phyloP scores from a whole-genome alignment of 2,888 invertebrate genomes.

The Fissipunctia ypsillon region DNA sequence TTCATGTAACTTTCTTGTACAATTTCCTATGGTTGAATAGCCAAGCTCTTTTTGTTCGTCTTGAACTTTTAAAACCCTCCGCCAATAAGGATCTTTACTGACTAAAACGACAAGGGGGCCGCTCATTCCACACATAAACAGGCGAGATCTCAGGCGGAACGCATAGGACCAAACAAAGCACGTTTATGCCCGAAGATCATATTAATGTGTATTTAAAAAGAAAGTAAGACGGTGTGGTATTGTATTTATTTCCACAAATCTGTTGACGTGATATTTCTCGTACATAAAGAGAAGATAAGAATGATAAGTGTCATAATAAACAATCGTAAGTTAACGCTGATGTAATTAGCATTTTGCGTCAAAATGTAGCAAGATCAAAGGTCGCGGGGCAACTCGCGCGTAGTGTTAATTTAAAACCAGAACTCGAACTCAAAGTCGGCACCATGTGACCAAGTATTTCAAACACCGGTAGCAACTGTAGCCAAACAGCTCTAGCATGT shows the following conservation, averaged over 20 bases:
- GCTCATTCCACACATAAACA: too few relatives aligned
- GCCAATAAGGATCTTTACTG: background rate
- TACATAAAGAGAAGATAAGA: background rate
- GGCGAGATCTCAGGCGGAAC: constrained; percentile 15
- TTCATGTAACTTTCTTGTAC: background rate
- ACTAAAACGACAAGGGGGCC: background rate
- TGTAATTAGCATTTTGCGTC: constrained; percentile 20
- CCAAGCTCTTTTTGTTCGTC: background rate
- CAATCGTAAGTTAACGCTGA: constrained; percentile 11
- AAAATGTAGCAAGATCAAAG: constrained; percentile 35
- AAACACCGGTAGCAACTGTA: constrained; percentile 4
- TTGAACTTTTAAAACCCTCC: background rate
- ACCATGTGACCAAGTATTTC: constrained; percentile 1
- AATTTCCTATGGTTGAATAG: background rate
- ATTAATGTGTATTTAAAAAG: background rate
- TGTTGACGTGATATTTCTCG: background rate
- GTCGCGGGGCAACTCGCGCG: constrained; percentile 11
- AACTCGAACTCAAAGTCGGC: background rate
- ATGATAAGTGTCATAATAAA: constrained; percentile 13
- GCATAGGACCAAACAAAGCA: background rate
- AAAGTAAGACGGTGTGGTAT: background rate
- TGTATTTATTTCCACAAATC: background rate
- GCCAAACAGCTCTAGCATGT: constrained; percentile 6
- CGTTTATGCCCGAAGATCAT: background rate
- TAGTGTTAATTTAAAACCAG: constrained; percentile 2